phyloP scores from a whole-genome alignment of 2,113 vertebrate species.

The Atlantisia rogersi region DNA sequence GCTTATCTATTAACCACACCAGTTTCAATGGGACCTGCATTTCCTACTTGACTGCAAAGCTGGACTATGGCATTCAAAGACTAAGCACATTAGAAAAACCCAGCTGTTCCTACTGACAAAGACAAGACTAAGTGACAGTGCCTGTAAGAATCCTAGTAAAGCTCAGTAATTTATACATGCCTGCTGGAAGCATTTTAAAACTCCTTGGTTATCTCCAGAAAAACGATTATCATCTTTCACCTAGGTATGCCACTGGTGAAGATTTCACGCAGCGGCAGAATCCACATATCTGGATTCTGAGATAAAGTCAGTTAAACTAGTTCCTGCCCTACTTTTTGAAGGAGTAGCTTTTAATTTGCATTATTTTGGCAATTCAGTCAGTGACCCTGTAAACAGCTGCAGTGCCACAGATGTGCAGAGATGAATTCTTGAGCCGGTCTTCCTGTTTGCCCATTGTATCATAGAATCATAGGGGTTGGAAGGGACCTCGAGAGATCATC shows the following conservation, averaged over 20 bases:
- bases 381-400: neutral
- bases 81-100: neutral
- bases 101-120: neutral
- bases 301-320: neutral
- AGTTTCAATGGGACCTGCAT: neutral
- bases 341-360: neutral
- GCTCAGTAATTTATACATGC: neutral
- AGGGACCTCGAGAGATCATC: too few species aligned
- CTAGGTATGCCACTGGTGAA: neutral
- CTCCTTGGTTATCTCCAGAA: neutral
- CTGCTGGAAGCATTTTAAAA: neutral
- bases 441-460: neutral
- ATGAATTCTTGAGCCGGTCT: neutral
- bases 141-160: neutral
- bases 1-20: neutral
- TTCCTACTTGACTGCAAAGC: neutral
- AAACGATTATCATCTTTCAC: neutral
- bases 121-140: neutral
- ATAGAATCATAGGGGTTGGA: too few species aligned
- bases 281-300: fast-evolving
- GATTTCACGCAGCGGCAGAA: neutral
- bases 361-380: neutral
- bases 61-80: neutral
- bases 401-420: neutral
- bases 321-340: neutral